Evolutionary conservation across 2,888 invertebrate genomes (phyloP), one percentile per base, ranked within the genome.

Genomic region (Hartigia nigra): DNA sequence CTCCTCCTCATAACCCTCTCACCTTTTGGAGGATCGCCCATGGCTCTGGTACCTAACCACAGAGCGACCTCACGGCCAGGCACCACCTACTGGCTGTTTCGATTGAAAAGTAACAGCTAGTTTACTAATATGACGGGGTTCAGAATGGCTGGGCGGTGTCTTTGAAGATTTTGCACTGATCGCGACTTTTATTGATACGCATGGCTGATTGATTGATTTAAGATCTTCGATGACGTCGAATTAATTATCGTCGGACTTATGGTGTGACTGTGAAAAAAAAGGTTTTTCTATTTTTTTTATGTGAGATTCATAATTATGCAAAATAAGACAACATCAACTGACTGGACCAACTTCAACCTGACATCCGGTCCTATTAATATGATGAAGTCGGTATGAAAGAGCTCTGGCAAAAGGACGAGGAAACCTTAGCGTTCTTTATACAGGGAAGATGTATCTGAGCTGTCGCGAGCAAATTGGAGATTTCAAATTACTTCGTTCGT

Each of bases 391-490:
- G 72, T 31, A 34, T 9, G 72, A 34, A 72, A 34, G 72, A 34
- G 72, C 72, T 31, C 72, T 31, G 72, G 72, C 31, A 72, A 72
- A 72, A 12, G 72, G 32, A 72, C 72, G 72, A 72, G 72, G 32
- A 72, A 31, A 34, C 32, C 72, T 32, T 72, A 31, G 14, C 34
- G 12, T 72, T 34, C 72, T 72, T 72, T 72, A 72, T 72, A 31
- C 34, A 72, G 32, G 31, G 31, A 31, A 72, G 32, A 34, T 72
- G 72, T 34, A 72, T 72, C 72, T 34, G 72, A 72, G 32, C 72
- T 72, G 72, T 72, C 72, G 72, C 72, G 31, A 72, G 72, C 72
- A 72, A 72, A 72, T 72, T 72, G 72, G 32, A 72, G 72, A 34
- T 34, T 31, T 34, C 72, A 34, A 72, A 72, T 72, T 72, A 72